Percentiles rank a stretch among this genome's conserved stretches.
Conservation (phyloP, 2,113 vertebrate species). For the Marmota flaviventris region DNA sequence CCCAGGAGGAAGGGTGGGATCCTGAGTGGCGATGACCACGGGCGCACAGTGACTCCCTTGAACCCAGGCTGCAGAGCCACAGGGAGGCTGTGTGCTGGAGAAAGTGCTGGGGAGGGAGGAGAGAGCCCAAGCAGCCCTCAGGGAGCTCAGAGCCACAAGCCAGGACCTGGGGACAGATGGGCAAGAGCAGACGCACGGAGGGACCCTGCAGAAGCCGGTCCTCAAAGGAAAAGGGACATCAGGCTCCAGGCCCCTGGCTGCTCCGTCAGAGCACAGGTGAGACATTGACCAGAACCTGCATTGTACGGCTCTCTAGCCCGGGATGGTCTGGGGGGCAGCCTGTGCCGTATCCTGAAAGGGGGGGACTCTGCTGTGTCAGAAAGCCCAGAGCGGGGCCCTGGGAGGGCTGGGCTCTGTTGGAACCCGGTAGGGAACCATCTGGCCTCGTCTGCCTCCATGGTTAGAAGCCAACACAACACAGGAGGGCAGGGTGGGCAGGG, state of each 20-base stretch:
- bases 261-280: background rate
- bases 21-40: background rate
- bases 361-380: background rate
- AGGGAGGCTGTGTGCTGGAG: background rate
- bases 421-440: background rate
- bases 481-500: background rate
- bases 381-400: background rate
- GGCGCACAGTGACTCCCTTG: background rate
- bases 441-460: background rate
- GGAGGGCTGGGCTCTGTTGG: background rate
- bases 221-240: background rate
- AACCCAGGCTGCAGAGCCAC: background rate
- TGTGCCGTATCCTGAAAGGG: background rate
- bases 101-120: background rate
- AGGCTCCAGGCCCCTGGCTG: background rate
- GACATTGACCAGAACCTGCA: background rate
- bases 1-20: background rate
- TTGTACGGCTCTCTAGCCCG: background rate
- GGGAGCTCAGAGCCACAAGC: background rate
- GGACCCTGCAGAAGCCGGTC: rapidly evolving
- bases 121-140: background rate
- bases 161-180: background rate
- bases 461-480: background rate
- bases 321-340: background rate
- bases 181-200: background rate